Base-by-base conservation (phyloP, 2,888 invertebrate genomes). In the Sisyra terminalis region DNA sequence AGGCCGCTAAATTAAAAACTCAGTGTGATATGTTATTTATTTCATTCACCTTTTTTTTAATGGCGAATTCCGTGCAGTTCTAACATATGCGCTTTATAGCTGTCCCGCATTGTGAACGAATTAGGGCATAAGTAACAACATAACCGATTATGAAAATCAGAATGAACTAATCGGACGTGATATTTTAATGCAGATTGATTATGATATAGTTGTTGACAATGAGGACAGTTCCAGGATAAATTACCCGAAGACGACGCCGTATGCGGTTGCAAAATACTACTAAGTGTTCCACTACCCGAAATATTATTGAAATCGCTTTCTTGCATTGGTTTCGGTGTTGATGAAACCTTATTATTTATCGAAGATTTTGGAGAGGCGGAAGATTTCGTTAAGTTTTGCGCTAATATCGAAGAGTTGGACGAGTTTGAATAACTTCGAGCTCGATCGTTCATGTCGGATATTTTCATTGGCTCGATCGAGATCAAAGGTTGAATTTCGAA, bases 171-270 rank as follows among this genome's bases (percentile, higher is more conserved):
- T 49, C 76, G 66, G 36, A 76, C 76, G 51, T 76, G 76, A 55
- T 77, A 77, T 57, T 77, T 78, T 49, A 78, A 64, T 32, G 77
- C 75, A 1, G 77, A 77, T 57, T 76, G 77, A 57, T 77, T 78
- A 40, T 75, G 75, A 59, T 77, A 76, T 47, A 72, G 69, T 66
- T 75, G 73, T 11, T 75, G 75, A 50, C 77, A 78, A 54, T 78
- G 78, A 1, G 78, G 77, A 53, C 78, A 78, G 49, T 72, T 73
- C 0, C 75, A 75, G 50, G 74, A 73, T 47, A 62, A 63, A 3
- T 30, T 30, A n/a, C 15, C 37, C 8, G 35, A 14, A 16, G 37
- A 37, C 11, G 16, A 24, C 5, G 24, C 24, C 24, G 24, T 24
- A 7, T 24, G 24, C 7, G 24, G 24, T 7, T 24, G 24, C 7